phyloP scores from a whole-genome alignment of 92 coral and sea anemone species.

The Epizoanthus fatuus region DNA sequence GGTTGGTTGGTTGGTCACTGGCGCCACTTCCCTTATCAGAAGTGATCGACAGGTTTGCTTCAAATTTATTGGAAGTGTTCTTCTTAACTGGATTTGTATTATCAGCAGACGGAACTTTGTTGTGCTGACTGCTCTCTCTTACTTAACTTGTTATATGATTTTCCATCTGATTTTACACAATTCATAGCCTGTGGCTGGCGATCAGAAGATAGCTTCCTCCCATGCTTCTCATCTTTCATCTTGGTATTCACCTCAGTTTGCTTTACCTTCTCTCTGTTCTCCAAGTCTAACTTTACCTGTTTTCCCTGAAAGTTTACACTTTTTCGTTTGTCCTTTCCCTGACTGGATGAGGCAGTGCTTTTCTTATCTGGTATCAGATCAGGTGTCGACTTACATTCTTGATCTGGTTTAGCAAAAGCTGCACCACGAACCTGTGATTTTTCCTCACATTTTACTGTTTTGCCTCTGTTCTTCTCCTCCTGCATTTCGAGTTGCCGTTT shows the following conservation, averaged over 20 bases:
- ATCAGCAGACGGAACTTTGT: conserved; percentile 33
- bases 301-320: conserved; percentile 41
- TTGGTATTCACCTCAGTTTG: conserved; percentile 60
- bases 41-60: not conserved
- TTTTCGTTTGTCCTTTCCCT: conserved; percentile 33
- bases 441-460: conserved; percentile 29
- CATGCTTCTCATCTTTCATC: conserved; percentile 26
- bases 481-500: conserved; percentile 35
- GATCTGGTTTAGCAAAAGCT: conserved; percentile 44
- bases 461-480: conserved; percentile 27
- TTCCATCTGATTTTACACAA: conserved; percentile 38
- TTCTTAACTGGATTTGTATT: conserved; percentile 39
- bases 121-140: conserved; percentile 31
- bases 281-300: conserved; percentile 7
- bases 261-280: conserved; percentile 39
- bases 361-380: conserved; percentile 39
- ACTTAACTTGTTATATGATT: conserved; percentile 40
- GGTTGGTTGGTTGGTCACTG: conserved; percentile 1
- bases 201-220: conserved; percentile 3
- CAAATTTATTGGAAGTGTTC: conserved; percentile 39
- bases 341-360: conserved; percentile 28
- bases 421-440: conserved; percentile 40
- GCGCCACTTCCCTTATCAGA: conserved; percentile 27
- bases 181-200: conserved; percentile 50
- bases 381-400: conserved; percentile 17